Evolutionary conservation across 2,113 vertebrate genomes (phyloP).

Genomic region (Cinclus mexicanus): DNA sequence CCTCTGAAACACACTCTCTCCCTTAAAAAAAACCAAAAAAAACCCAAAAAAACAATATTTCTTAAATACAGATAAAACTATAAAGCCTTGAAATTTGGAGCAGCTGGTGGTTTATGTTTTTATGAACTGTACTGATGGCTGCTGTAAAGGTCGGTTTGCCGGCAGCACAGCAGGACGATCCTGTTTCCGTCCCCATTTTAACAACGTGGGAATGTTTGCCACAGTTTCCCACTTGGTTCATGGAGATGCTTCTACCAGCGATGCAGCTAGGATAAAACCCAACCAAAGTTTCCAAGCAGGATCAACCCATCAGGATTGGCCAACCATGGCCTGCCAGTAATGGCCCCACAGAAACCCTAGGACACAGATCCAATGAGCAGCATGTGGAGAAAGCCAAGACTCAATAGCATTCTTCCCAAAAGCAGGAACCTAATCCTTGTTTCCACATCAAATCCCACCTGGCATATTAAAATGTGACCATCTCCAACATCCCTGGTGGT

Average conservation of each 20-base stretch:
- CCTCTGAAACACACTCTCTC: not conserved
- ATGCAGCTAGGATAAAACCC: not conserved
- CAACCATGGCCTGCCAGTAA: fast-evolving
- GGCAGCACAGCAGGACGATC: not conserved
- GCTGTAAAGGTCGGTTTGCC: conserved; percentile 32
- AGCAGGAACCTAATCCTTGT: not conserved
- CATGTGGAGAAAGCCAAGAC: not conserved
- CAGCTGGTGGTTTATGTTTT: conserved; percentile 61
- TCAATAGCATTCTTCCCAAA: not conserved
- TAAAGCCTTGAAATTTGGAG: conserved; percentile 42
- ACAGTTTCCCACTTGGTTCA: fast-evolving
- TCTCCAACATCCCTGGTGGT: not conserved
- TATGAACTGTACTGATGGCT: conserved; percentile 35
- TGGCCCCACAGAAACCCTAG: not conserved
- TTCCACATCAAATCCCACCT: not conserved
- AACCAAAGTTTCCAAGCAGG: not conserved
- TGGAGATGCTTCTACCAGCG: not conserved
- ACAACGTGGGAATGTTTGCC: not conserved
- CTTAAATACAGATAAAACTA: conserved; percentile 49
- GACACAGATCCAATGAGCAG: fast-evolving
- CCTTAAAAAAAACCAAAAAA: not conserved
- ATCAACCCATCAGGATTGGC: fast-evolving
- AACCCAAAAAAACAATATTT: not conserved
- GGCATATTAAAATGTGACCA: not conserved
- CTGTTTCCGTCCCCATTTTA: not conserved